Evolutionary conservation across 2,113 vertebrate species (phyloP).

Genomic region (Oplegnathus fasciatus): DNA sequence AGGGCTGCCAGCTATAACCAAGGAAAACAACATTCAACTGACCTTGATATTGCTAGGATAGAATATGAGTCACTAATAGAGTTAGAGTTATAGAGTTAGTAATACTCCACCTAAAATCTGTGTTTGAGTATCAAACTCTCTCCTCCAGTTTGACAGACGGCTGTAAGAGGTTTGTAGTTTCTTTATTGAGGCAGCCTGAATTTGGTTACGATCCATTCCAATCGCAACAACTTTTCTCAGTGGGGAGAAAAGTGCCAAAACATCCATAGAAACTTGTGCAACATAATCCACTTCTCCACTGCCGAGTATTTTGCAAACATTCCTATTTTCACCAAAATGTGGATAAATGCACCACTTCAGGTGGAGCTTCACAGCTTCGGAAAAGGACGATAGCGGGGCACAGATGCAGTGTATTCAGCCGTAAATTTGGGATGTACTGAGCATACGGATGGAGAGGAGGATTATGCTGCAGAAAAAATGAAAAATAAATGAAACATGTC

Average conservation of each 20-base stretch:
- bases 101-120: not conserved
- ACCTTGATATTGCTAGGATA: not conserved
- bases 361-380: not conserved
- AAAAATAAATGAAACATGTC: not conserved
- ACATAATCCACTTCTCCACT: slow-evolving; percentile 15
- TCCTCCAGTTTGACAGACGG: not conserved
- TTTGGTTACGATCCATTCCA: not conserved
- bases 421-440: not conserved
- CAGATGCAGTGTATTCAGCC: not conserved
- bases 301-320: not conserved
- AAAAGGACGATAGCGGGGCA: not conserved
- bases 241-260: not conserved
- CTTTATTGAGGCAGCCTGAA: not conserved
- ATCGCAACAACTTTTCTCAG: not conserved
- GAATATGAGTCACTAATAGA: too few species aligned
- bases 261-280: not conserved
- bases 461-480: not conserved
- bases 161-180: not conserved
- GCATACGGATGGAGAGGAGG: not conserved
- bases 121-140: not conserved
- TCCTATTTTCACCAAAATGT: not conserved
- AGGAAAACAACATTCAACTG: not conserved
- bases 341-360: not conserved
- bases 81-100: too few species aligned
- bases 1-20: not conserved